These are phyloP conservation scores for Melipona quadrifasciata DNA, from an alignment of 1,140 invertebrate genomes.

Conservation along the genomic window DNA sequence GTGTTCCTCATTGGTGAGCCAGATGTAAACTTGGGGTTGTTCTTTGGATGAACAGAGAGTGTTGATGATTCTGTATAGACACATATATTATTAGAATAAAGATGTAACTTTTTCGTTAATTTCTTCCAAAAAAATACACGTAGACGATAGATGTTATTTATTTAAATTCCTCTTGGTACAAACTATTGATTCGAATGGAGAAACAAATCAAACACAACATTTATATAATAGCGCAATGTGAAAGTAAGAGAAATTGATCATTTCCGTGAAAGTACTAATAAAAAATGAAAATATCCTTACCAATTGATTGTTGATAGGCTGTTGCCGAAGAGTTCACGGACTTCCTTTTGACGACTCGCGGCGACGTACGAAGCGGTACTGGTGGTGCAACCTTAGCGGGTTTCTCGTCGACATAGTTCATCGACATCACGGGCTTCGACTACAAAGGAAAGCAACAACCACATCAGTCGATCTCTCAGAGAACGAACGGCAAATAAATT, in stretches of 20 bases:
- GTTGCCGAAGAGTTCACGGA: conserved; percentile 12
- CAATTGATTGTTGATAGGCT: conserved; percentile 4
- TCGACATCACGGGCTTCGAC: conserved; percentile 32
- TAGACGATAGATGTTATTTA: neutral
- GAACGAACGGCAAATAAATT: neutral
- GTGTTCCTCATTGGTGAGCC: conserved; percentile 1
- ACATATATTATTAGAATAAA: neutral
- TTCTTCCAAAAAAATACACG: neutral
- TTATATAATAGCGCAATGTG: neutral
- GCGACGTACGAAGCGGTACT: conserved; percentile 38
- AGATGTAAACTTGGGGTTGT: neutral
- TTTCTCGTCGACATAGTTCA: conserved; percentile 64
- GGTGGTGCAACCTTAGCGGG: conserved; percentile 35
- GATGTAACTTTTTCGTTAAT: neutral
- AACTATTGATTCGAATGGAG: neutral
- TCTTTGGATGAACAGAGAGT: neutral
- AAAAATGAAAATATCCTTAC: neutral
- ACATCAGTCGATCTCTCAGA: too few species aligned
- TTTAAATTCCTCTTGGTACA: neutral
- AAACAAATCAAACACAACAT: neutral
- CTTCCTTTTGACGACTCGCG: conserved; percentile 57
- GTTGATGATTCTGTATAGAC: conserved; percentile 4
- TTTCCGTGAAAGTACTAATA: neutral
- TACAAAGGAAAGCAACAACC: conserved; percentile 1
- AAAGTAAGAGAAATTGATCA: neutral